Conservation (phyloP, 2,797 vertebrate species). For the Columba guinea region DNA sequence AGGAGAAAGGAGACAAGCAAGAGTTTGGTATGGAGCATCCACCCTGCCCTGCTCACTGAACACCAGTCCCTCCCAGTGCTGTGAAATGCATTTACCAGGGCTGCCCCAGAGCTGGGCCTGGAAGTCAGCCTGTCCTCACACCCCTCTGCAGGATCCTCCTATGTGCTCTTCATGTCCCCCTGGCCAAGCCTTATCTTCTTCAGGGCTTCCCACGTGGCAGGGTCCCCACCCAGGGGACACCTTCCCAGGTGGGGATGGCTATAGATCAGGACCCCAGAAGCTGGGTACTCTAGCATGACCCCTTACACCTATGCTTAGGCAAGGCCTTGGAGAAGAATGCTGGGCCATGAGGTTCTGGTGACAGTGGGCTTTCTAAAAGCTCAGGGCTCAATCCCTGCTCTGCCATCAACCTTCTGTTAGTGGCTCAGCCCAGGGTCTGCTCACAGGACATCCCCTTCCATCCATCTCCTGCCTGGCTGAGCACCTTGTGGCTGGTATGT, state of each 20-base stretch:
- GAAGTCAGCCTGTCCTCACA: background rate
- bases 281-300: background rate
- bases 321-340: background rate
- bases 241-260: background rate
- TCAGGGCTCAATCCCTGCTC: background rate
- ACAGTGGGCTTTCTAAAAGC: background rate
- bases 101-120: background rate
- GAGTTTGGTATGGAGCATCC: background rate
- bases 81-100: background rate
- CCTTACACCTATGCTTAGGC: background rate
- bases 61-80: constrained; percentile 8
- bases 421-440: background rate
- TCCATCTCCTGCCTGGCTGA: background rate
- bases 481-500: background rate
- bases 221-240: background rate
- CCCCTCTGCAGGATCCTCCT: background rate
- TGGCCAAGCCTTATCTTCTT: background rate
- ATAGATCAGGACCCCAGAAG: background rate
- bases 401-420: background rate
- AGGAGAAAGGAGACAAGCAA: constrained; percentile 18
- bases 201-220: background rate
- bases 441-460: background rate
- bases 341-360: background rate
- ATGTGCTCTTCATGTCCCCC: background rate
- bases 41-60: background rate